These are phyloP conservation scores for Melanotaenia maccullochi DNA, from an alignment of 2,797 vertebrate genomes.

Conservation along the genomic window DNA sequence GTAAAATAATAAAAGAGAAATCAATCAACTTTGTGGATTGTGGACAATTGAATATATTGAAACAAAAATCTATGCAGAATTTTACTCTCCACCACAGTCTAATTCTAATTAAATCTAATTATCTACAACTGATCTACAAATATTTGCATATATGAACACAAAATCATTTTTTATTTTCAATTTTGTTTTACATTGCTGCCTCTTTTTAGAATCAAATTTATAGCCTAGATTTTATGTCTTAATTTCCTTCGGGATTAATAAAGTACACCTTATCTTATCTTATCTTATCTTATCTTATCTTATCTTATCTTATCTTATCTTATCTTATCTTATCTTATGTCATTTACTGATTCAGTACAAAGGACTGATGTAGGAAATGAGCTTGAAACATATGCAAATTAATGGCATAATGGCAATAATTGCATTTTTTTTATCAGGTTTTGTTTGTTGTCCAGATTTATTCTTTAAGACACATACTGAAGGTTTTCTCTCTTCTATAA, in stretches of 20 bases:
- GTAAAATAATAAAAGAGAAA: background rate
- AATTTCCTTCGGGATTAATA: too few relatives aligned
- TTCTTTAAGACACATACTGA: background rate
- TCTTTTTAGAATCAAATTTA: background rate
- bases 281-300: too few relatives aligned
- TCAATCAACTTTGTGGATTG: background rate
- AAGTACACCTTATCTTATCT: too few relatives aligned
- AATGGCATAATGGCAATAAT: too few relatives aligned
- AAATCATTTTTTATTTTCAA: background rate
- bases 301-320: too few relatives aligned
- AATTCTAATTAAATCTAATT: background rate
- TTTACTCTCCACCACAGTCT: background rate
- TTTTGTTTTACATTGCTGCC: background rate
- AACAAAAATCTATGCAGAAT: background rate
- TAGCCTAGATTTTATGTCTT: background rate
- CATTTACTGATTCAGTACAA: background rate
- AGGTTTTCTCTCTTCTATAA: background rate
- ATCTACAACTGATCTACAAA: background rate
- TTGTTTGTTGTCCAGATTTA: background rate
- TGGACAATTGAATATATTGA: background rate
- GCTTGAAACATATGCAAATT: background rate
- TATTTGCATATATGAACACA: too few relatives aligned
- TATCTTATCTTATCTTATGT: background rate
- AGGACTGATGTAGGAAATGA: background rate
- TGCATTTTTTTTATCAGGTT: background rate